Evolutionary conservation across 2,797 vertebrate genomes (phyloP), one percentile per base, ranked within the genome.

Genomic region (Anguilla marmorata): DNA sequence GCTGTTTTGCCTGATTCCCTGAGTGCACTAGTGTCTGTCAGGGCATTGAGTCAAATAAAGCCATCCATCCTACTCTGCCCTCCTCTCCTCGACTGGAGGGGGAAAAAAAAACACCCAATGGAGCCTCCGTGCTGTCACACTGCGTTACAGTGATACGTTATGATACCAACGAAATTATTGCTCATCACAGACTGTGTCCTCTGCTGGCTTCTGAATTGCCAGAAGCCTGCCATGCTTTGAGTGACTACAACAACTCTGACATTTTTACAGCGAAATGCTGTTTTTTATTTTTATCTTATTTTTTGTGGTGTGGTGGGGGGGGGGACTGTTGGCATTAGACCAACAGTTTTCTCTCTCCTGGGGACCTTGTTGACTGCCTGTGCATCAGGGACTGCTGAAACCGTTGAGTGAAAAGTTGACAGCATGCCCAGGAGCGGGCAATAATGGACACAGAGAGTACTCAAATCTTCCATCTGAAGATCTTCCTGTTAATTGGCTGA

Each of bases 111-210:
- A 19, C 21, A 54, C 60, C 80, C 87, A 16, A 48, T 33, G 30
- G 87, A 88, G 60, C 9, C 19, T 56, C n/a, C 82, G 24, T 63
- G 4, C 60, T 56, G 63, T 48, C 24, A 66, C 48, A 14, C 45
- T 76, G 63, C n/a, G 60, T 85, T 82, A 48, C 79, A 21, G 63
- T 6, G 82, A 74, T 74, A 50, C 66, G 27, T 85, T 66, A 85
- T 85, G 87, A 88, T 48, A 88, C 83, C 24, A 24, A 8, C n/a
- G 27, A 33, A 19, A 16, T 83, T 60, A 58, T 87, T 60, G 33
- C 79, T 66, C 56, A 84, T 83, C 86, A 83, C 79, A 83, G 16
- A 66, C 87, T 9, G 0, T 45, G 54, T 88, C 60, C 83, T 74
- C 82, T 74, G 60, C 87, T 74, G 50, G 76, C 41, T 48, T 50